phyloP scores from a whole-genome alignment of 2,888 invertebrate genomes.

The Drosophila fungiperda region DNA sequence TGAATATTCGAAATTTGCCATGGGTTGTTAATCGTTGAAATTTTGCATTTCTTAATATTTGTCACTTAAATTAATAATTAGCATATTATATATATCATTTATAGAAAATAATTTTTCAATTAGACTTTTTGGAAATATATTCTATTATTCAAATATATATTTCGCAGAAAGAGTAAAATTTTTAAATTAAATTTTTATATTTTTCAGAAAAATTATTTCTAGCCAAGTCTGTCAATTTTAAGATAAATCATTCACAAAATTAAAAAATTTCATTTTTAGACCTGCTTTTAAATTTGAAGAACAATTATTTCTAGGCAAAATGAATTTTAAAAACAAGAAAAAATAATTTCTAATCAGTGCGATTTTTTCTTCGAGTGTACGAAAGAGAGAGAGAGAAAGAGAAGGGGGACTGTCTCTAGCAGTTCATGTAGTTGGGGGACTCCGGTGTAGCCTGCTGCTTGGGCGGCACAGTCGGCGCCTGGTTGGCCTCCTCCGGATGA shows the following conservation, averaged over 20 bases:
- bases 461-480: constrained; percentile 21
- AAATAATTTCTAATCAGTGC: not conserved
- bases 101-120: not conserved
- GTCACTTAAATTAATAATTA: not conserved
- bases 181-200: not conserved
- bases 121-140: too few species aligned
- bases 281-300: not conserved
- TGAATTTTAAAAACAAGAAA: too few species aligned
- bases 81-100: not conserved
- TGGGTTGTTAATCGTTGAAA: not conserved
- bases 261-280: not conserved
- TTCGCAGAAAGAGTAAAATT: not conserved
- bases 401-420: constrained; percentile 42
- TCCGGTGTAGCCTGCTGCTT: constrained; percentile 26
- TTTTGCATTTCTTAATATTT: not conserved
- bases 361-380: not conserved
- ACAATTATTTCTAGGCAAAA: too few species aligned
- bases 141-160: not conserved
- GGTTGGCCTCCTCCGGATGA: constrained; percentile 37
- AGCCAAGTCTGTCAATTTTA: not conserved
- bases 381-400: not conserved
- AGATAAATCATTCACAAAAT: not conserved
- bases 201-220: not conserved
- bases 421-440: constrained; percentile 81
- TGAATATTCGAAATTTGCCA: not conserved